phyloP scores from a whole-genome alignment of 1,140 invertebrate species.

The Brachionus paranguensis region DNA sequence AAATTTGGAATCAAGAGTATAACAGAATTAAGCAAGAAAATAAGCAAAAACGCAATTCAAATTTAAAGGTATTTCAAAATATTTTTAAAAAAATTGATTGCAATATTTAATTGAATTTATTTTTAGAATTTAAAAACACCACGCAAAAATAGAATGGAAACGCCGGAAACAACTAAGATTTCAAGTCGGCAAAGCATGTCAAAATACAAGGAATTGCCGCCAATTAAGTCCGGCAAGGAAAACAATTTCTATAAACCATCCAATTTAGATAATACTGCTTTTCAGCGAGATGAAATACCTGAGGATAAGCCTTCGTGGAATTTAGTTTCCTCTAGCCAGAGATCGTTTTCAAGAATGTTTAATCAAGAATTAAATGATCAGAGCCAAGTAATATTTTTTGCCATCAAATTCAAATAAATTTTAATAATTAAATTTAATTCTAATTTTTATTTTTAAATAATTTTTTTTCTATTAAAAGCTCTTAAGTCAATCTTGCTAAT shows the following conservation, averaged over 20 bases:
- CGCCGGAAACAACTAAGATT: not conserved
- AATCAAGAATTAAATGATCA: slow-evolving; percentile 6
- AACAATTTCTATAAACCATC: not conserved
- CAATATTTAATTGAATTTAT: not conserved
- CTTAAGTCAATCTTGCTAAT: too few relatives aligned
- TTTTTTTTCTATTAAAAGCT: too few relatives aligned
- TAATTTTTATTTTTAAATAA: too few relatives aligned
- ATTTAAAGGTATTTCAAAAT: not conserved
- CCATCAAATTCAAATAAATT: too few relatives aligned
- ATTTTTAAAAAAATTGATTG: not conserved
- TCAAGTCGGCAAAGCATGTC: slow-evolving; percentile 17
- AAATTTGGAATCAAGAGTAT: slow-evolving; percentile 10
- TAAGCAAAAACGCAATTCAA: not conserved
- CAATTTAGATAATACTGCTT: not conserved
- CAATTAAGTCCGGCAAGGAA: slow-evolving; percentile 15
- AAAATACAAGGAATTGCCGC: slow-evolving; percentile 29
- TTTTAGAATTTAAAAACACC: slow-evolving; percentile 11
- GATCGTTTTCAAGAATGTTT: slow-evolving; percentile 29
- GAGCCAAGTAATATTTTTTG: not conserved
- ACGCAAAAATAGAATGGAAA: not conserved
- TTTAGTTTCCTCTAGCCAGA: not conserved
- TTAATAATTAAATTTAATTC: too few relatives aligned
- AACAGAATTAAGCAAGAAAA: slow-evolving; percentile 14
- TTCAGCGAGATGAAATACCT: not conserved
- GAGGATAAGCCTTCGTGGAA: slow-evolving; percentile 14